These are phyloP conservation scores for Pseudachorutes palmiensis DNA, from an alignment of 1,140 invertebrate species.

Conservation along the genomic window DNA sequence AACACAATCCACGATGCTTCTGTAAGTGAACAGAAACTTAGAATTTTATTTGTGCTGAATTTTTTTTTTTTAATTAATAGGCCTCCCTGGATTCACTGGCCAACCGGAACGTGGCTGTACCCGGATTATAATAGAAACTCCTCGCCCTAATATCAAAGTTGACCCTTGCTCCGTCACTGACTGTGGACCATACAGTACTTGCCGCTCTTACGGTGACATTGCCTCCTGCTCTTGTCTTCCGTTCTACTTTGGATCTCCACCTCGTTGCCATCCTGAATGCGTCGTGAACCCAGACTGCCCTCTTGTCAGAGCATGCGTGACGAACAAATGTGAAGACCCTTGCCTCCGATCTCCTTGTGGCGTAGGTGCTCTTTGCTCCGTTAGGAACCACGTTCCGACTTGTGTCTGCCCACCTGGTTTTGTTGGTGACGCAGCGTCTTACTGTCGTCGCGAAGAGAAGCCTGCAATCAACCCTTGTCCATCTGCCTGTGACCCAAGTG, in stretches of 20 bases:
- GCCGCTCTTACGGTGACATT: conserved; percentile 49
- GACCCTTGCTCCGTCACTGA: conserved; percentile 42
- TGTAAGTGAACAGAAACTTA: too few species aligned
- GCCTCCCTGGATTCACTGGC: conserved; percentile 42
- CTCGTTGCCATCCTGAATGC: conserved; percentile 41
- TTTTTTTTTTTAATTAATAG: too few species aligned
- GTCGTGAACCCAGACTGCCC: conserved; percentile 55
- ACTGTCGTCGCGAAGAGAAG: neutral
- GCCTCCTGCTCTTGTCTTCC: conserved; percentile 44
- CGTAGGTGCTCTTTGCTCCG: conserved; percentile 63
- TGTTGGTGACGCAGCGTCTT: conserved; percentile 62
- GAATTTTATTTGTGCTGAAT: too few species aligned
- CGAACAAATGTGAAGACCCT: conserved; percentile 66
- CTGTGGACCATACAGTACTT: conserved; percentile 61
- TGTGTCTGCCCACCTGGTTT: conserved; percentile 67
- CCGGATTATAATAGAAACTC: conserved; percentile 25
- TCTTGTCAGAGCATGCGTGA: conserved; percentile 60
- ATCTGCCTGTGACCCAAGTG: too few species aligned
- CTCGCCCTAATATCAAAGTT: conserved; percentile 34
- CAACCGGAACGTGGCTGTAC: conserved; percentile 24
- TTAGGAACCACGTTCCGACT: conserved; percentile 69
- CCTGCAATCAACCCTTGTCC: conserved; percentile 45
- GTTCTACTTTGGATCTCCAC: conserved; percentile 30
- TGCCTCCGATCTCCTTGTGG: conserved; percentile 70
- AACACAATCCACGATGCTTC: conserved; percentile 48